Evolutionary conservation across 2,888 invertebrate genomes (phyloP), one percentile per base, ranked within the genome.

Genomic region (Magallana nippona): DNA sequence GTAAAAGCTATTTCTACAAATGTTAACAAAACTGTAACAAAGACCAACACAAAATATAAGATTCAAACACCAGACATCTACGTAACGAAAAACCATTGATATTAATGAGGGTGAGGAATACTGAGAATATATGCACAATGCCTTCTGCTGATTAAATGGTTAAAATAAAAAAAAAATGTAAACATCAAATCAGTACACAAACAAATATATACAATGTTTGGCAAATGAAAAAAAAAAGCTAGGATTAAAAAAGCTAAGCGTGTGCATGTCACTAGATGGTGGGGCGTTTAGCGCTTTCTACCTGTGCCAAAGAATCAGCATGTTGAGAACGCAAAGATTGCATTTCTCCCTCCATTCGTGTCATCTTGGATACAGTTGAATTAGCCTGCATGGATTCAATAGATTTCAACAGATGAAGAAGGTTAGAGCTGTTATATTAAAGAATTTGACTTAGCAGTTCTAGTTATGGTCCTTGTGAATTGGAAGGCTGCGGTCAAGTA

Each of bases 271-370:
- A 71, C 71, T 71, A 71, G 71, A 71, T 15, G 22, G 71, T 71
- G 71, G 71, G 27, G 71, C 71, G 32, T 27, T 71, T 71, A 22
- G 71, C 32, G 71, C 71, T 13, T 27, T 27, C 82, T 90, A 92
- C 92, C 92, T 92, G 91, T 55, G 88, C 87, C 79, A 90, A 88
- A 15, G 91, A 88, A 84, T 93, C 93, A 1, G 91, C 89, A 84
- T 91, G 89, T 87, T 93, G 92, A 55, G 86, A 84, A 55, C 91
- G 88, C 79, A 91, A 81, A 17, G 90, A 85, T 85, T 91, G 88
- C 56, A 92, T 79, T 84, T 93, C 92, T 71, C 88, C 88, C 78
- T 93, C 92, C 83, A 90, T 82, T 80, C 89, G 88, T 55, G 89
- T 84, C 81, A 89, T 79, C 87, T 91, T 90, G 58, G 88, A 87